Conservation (phyloP, 2,113 vertebrate genomes). For the Trichomycterus rosablanca region DNA sequence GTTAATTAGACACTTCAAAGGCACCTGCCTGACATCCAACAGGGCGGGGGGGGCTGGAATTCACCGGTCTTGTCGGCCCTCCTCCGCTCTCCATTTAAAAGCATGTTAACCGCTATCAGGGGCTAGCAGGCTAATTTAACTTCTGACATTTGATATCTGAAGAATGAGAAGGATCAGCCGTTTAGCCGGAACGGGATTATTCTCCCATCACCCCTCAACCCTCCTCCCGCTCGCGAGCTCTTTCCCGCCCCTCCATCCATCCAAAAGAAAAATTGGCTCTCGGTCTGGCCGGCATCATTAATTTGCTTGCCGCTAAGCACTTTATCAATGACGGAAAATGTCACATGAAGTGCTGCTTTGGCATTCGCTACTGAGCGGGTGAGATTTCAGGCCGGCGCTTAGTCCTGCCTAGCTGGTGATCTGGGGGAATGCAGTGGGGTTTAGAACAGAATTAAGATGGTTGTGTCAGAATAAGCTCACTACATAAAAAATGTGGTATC, state of each 20-base stretch:
- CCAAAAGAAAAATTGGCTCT: slow-evolving; percentile 39
- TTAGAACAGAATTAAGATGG: neutral
- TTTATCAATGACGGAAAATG: slow-evolving; percentile 74
- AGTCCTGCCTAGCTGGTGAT: neutral
- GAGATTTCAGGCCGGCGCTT: slow-evolving; percentile 18
- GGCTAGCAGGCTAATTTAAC: slow-evolving; percentile 79
- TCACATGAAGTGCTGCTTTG: slow-evolving; percentile 50
- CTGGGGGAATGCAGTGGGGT: neutral
- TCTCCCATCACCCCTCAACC: slow-evolving; percentile 44
- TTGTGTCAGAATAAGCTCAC: neutral
- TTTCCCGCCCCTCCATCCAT: slow-evolving; percentile 34
- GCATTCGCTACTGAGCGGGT: neutral
- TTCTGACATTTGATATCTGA: slow-evolving; percentile 79
- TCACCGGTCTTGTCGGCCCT: slow-evolving; percentile 34
- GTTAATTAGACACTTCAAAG: slow-evolving; percentile 77
- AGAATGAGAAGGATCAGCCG: slow-evolving; percentile 78
- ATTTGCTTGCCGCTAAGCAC: slow-evolving; percentile 73
- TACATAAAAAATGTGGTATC: too few species aligned
- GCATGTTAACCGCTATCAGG: slow-evolving; percentile 73
- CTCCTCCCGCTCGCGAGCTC: slow-evolving; percentile 35
- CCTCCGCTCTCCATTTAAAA: slow-evolving; percentile 60
- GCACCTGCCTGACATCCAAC: slow-evolving; percentile 60
- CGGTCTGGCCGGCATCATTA: slow-evolving; percentile 72
- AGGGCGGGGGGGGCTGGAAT: slow-evolving; percentile 58
- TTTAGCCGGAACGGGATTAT: slow-evolving; percentile 80